These are phyloP conservation scores for Meiosimyza decipiens DNA, from an alignment of 2,888 invertebrate genomes.

Conservation along the genomic window DNA sequence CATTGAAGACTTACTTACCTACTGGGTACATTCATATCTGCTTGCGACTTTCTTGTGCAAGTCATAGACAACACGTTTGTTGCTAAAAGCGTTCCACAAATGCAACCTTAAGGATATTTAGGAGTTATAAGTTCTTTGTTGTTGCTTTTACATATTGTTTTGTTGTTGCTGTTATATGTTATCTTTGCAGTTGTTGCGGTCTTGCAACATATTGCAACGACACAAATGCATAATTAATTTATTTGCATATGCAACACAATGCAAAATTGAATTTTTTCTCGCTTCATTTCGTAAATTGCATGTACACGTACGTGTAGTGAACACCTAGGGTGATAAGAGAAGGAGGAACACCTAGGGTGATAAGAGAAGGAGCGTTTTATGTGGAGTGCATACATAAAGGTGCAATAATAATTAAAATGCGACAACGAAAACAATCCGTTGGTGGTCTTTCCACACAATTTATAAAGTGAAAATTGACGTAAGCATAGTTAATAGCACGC, in stretches of 20 bases:
- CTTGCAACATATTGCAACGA: conserved; percentile 55
- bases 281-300: neutral
- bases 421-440: conserved; percentile 39
- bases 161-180: conserved; percentile 3
- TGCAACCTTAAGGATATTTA: too few species aligned
- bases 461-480: neutral
- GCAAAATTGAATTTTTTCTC: conserved; percentile 1
- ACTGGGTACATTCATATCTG: too few species aligned
- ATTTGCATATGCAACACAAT: conserved; percentile 39
- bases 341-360: neutral
- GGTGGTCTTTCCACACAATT: conserved; percentile 30
- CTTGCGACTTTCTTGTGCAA: too few species aligned
- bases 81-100: too few species aligned
- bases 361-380: neutral
- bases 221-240: conserved; percentile 63
- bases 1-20: too few species aligned
- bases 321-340: neutral
- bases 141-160: neutral
- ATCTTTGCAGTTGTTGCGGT: conserved; percentile 19
- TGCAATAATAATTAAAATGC: neutral
- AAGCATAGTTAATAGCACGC: too few species aligned
- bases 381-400: neutral
- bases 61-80: too few species aligned
- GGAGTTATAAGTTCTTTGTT: too few species aligned
- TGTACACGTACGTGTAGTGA: neutral